Percentiles rank a stretch among this genome's conserved stretches.
Conservation (phyloP, 2,888 invertebrate genomes). For the Alsophila aescularia region DNA sequence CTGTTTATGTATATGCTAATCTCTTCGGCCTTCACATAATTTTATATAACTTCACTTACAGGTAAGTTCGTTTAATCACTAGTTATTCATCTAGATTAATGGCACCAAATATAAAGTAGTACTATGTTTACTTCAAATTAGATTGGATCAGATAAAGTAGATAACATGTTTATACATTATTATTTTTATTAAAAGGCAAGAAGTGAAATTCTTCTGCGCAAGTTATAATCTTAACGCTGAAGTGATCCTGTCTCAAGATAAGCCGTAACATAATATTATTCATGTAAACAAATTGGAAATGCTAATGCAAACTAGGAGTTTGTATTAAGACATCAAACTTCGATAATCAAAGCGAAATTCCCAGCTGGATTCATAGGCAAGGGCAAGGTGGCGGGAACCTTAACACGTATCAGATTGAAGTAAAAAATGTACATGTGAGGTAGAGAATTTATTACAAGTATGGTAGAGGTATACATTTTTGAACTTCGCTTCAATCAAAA, state of each 20-base stretch:
- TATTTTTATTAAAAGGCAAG: not conserved
- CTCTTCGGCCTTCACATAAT: too few relatives aligned
- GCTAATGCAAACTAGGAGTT: slow-evolving; percentile 67
- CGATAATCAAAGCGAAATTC: slow-evolving; percentile 75
- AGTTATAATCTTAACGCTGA: not conserved
- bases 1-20: too few relatives aligned
- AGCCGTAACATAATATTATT: slow-evolving; percentile 42
- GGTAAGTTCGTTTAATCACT: too few relatives aligned
- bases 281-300: slow-evolving; percentile 75
- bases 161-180: not conserved
- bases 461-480: not conserved
- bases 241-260: slow-evolving; percentile 16
- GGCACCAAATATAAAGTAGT: too few relatives aligned
- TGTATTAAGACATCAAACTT: slow-evolving; percentile 77
- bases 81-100: too few relatives aligned
- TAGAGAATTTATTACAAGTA: not conserved
- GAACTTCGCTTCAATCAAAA: too few relatives aligned
- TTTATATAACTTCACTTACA: too few relatives aligned
- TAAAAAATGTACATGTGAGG: not conserved
- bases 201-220: not conserved
- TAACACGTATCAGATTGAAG: slow-evolving; percentile 2
- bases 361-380: slow-evolving; percentile 53
- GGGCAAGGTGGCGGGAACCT: slow-evolving; percentile 35
- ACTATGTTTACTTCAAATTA: too few relatives aligned
- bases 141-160: too few relatives aligned